Evolutionary conservation across 1,140 invertebrate species (phyloP), one percentile per base, ranked within the genome.

Genomic region (Ctenoplectra terminalis): DNA sequence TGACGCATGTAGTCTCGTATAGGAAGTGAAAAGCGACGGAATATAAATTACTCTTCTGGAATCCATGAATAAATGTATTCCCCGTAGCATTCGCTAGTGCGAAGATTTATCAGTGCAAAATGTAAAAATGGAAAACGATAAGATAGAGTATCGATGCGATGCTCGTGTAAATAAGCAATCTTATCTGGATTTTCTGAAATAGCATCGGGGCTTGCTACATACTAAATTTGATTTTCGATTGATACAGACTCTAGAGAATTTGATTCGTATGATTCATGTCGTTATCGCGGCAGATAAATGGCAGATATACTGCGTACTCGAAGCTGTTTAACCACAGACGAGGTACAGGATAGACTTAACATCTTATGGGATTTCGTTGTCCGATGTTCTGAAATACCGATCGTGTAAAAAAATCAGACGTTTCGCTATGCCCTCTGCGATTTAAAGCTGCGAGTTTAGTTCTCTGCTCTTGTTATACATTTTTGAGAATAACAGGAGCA

Each of bases 11-110:
- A 56, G 9, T 29, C 8, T 11, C 5, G 54, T 13, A 29, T 56
- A 1, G 1, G 26, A 56, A 29, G 26, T 56, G 50, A 52, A 52
- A 52, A 56, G 54, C n/a, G 54, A 56, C 54, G n/a, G 26, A 56
- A 56, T 56, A 29, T 56, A 56, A 56, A 56, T 56, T 29, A 56
- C 54, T 29, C 54, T 11, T 11, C 9, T 29, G 8, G 54, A 56
- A 56, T 56, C 54, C 26, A 56, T 56, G 54, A 56, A 56, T 56
- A 56, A 56, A 56, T 56, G 54, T 56, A 56, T 56, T 17, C 9
- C 8, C 11, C 26, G 54, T 13, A 11, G 52, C 23, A n/a, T 54
- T 13, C 52, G 6, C 6, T 4, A n/a, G 54, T 56, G 4, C 26
- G 17, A n/a, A 29, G 54, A 56, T 56, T 56, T 56, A 29, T 56